These are phyloP conservation scores for Ailuropoda melanoleuca DNA, from an alignment of 2,113 vertebrate genomes.

Conservation along the genomic window DNA sequence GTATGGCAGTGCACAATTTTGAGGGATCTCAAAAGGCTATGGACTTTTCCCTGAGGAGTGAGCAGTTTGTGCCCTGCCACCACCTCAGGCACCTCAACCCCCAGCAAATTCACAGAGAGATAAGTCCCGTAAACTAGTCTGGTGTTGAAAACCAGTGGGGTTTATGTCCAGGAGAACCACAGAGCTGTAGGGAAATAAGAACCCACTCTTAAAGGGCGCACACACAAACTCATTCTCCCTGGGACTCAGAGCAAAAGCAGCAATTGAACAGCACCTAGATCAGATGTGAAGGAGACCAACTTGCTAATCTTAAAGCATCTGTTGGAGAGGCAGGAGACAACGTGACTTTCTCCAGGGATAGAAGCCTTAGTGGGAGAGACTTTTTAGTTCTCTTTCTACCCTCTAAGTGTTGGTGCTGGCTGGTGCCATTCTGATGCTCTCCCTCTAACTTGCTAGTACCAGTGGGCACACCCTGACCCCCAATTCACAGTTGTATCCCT, in stretches of 20 bases:
- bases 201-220: not conserved
- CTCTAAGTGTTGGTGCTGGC: not conserved
- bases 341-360: not conserved
- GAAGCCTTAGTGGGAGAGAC: not conserved
- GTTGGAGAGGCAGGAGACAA: not conserved
- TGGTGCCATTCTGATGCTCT: not conserved
- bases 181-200: not conserved
- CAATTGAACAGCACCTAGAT: not conserved
- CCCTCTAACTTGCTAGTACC: not conserved
- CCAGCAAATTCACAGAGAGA: not conserved
- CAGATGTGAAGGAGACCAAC: not conserved
- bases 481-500: not conserved
- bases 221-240: not conserved
- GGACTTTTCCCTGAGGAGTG: not conserved
- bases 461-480: not conserved
- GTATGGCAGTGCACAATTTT: no score
- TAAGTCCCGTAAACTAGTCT: not conserved
- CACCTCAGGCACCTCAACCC: not conserved
- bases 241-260: not conserved
- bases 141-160: not conserved
- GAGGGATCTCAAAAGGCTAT: not conserved
- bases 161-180: not conserved
- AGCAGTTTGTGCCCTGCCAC: not conserved
- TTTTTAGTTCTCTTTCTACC: not conserved
- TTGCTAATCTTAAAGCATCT: not conserved